These are phyloP conservation scores for Megathymus violae DNA, from an alignment of 1,140 invertebrate genomes.

Conservation along the genomic window DNA sequence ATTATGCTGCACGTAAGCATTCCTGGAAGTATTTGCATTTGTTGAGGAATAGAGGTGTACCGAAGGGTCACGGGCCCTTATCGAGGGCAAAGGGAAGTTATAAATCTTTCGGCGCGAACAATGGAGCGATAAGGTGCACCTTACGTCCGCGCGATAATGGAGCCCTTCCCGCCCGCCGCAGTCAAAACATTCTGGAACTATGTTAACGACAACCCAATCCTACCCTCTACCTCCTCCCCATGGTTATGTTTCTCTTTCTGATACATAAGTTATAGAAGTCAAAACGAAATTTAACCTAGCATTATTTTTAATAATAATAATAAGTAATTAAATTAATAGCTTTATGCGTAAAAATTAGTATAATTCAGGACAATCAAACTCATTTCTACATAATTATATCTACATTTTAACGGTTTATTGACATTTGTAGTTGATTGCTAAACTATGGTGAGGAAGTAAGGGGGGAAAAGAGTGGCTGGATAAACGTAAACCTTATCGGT, in stretches of 20 bases:
- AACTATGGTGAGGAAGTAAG: slow-evolving; percentile 52
- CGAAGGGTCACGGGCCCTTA: slow-evolving; percentile 77
- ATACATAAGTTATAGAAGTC: no score
- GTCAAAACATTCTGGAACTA: slow-evolving; percentile 41
- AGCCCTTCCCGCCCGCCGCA: slow-evolving; percentile 36
- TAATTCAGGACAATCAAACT: no score
- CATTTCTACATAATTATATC: no score
- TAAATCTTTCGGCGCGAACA: slow-evolving; percentile 80
- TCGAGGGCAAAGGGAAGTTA: slow-evolving; percentile 81
- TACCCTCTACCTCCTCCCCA: neutral
- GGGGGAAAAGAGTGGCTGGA: slow-evolving; percentile 60
- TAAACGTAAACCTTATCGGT: slow-evolving; percentile 75
- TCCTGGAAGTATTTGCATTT: slow-evolving; percentile 41
- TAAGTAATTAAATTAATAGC: no score
- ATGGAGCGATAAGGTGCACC: slow-evolving; percentile 78
- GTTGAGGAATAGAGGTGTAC: slow-evolving; percentile 58
- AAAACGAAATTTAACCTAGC: no score
- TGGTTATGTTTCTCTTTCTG: neutral
- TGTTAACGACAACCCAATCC: slow-evolving; percentile 23
- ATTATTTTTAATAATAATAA: no score
- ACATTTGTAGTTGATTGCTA: slow-evolving; percentile 50
- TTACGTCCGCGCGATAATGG: slow-evolving; percentile 66
- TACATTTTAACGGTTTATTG: no score
- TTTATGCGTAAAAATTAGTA: no score
- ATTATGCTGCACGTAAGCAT: slow-evolving; percentile 11